Base-by-base conservation (phyloP, 1,140 invertebrate species). In the Theocolax elegans region DNA sequence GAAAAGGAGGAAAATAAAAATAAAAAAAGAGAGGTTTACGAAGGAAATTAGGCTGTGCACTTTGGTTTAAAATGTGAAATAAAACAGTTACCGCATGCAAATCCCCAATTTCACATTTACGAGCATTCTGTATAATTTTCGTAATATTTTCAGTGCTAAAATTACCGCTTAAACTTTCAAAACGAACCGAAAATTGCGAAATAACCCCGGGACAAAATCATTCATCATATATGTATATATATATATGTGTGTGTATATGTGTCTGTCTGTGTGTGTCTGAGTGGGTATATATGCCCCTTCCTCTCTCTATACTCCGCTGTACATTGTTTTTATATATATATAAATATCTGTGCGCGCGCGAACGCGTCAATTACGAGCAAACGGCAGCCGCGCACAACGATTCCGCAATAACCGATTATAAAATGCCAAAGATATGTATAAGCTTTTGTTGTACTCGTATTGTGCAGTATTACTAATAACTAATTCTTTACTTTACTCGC, bases 141-240 rank as follows among this genome's bases (percentile, higher is more conserved):
- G 54, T 46, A 67, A 67, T 67, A 60, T 59, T 67, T n/a, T 67
- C 54, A 67, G 23, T 10, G 56, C 56, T 67, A 13, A 67, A 67
- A 67, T 59, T 59, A 40, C 46, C 46, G 10, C 23, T 68, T 49
- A 29, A 44, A 17, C 29, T 67, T 67, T 67, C 27, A 40, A 67
- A 58, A 67, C 38, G 66, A 59, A 51, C 56, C 48, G 67, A 42
- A 62, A 62, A 60, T 68, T 68, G 48, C 56, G 35, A 68, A 53
- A 68, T 68, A 58, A 62, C 65, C 65, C 40, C 65, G 10, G 53
- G 65, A 58, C 51, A 67, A 58, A 67, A 66, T 66, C 49, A 66
- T 66, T 66, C 40, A 58, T 67, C 64, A 58, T 44, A 23, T 58
- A 29, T 8, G 27, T 31, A 23, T 21, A 54, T n/a, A n/a, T n/a